phyloP scores from a whole-genome alignment of 2,797 vertebrate species.

The Rhabdophis nuchalis region DNA sequence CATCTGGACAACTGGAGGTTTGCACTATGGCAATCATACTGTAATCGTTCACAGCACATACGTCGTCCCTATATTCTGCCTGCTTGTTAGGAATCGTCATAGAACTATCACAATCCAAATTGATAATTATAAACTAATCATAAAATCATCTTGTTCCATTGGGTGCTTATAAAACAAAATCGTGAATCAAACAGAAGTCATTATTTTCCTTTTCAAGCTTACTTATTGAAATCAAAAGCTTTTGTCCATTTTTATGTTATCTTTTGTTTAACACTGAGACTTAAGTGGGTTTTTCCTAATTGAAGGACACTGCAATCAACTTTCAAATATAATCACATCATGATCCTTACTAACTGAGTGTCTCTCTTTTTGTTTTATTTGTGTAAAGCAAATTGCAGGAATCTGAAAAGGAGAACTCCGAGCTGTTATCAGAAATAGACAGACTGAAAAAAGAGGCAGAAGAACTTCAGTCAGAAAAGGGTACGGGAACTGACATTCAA shows the following conservation, averaged over 20 bases:
- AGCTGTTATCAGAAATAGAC: constrained; percentile 88
- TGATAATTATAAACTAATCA: neutral
- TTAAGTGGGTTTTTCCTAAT: constrained; percentile 27
- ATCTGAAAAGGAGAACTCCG: constrained; percentile 87
- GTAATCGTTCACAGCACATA: neutral
- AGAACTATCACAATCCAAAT: neutral
- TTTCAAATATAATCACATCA: neutral
- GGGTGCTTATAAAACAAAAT: constrained; percentile 34
- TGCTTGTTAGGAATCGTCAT: neutral
- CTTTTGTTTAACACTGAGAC: constrained; percentile 20
- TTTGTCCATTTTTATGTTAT: constrained; percentile 28
- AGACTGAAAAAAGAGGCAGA: constrained; percentile 91
- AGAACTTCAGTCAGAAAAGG: constrained; percentile 90
- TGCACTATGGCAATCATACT: neutral
- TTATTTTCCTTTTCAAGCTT: constrained; percentile 21
- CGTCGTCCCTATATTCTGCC: neutral
- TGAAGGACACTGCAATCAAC: neutral
- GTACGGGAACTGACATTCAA: constrained; percentile 72
- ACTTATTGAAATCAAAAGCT: constrained; percentile 26
- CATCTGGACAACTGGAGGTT: neutral
- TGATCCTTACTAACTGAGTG: constrained; percentile 29
- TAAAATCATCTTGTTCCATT: constrained; percentile 15
- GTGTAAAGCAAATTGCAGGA: constrained; percentile 92
- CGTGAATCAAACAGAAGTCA: neutral
- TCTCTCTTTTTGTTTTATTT: constrained; percentile 23